Evolutionary conservation across 2,797 vertebrate species (phyloP), one percentile per base, ranked within the genome.

Genomic region (Mus caroli): DNA sequence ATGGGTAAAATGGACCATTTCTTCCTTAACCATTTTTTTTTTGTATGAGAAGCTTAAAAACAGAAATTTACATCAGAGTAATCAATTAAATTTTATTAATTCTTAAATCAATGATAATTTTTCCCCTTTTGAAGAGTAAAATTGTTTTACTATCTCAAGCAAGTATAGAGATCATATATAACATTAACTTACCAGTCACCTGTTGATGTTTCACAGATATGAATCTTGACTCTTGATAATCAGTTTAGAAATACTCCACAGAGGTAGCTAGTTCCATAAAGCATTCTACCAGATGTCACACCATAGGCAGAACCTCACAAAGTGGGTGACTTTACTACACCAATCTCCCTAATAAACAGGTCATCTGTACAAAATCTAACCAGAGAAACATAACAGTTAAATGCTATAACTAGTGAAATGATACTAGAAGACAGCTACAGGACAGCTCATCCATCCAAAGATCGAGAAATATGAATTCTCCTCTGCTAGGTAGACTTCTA

Each of bases 121-220:
- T 73, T 87, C 50, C 83, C 2, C 92, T 69, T 93, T 64, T 78
- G 6, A 88, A 92, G 13, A 34, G 12, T 54, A 91, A 76, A 46
- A 4, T 0, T 60, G 9, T 60, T 37, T 71, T 73, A 43, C 56
- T 88, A 75, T 31, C 3, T 73, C 22, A 90, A 83, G 2, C 0
- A 93, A 50, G 34, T 76, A 77, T 89, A 89, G 2, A 37, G 1
- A 69, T 9, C 62, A 8, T 43, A 64, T 90, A 54, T n/a, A 82
- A 88, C 54, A 84, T 92, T 64, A 82, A 91, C 17, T 85, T 5
- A 79, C 3, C 37, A 54, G 9, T 46, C 67, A 19, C 37, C 20
- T 92, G 64, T 40, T 84, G 60, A 71, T 86, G 82, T 86, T 85
- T 94, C 58, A 76, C 43, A 90, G n/a, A 60, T 77, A 67, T 28